These are phyloP conservation scores for Montifringilla adamsi DNA, from an alignment of 2,113 vertebrate species.

Conservation along the genomic window DNA sequence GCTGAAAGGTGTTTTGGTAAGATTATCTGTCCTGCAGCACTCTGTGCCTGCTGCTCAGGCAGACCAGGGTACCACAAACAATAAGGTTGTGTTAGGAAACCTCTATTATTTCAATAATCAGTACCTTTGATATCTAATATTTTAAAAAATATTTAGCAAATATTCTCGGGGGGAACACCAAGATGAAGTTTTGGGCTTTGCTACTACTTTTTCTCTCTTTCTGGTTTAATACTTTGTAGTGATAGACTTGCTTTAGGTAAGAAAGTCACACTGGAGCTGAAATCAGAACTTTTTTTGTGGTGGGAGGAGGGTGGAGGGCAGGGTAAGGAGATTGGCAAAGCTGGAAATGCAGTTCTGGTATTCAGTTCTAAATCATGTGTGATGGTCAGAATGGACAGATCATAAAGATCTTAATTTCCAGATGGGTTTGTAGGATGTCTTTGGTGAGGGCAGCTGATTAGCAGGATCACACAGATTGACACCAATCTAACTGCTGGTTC, in stretches of 20 bases:
- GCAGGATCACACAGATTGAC: background rate
- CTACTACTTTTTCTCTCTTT: background rate
- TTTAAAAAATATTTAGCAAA: background rate
- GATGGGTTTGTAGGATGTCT: background rate
- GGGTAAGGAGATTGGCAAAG: background rate
- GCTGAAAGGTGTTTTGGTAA: background rate
- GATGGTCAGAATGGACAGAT: background rate
- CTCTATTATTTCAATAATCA: background rate
- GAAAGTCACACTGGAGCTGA: background rate
- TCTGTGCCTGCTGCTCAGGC: background rate
- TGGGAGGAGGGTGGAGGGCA: background rate
- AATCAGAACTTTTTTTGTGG: background rate
- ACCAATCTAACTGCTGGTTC: background rate
- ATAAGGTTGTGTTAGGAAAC: background rate
- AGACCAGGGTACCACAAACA: background rate
- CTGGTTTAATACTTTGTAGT: background rate
- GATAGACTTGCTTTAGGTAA: background rate
- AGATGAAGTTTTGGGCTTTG: background rate
- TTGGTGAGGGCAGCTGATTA: constrained; percentile 41
- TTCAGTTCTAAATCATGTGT: background rate
- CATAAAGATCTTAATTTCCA: constrained; percentile 49
- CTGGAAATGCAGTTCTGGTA: background rate
- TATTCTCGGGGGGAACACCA: background rate
- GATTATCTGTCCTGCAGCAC: background rate
- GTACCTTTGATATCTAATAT: background rate